phyloP scores from a whole-genome alignment of 2,797 vertebrate species.

The Micrastur ruficollis region DNA sequence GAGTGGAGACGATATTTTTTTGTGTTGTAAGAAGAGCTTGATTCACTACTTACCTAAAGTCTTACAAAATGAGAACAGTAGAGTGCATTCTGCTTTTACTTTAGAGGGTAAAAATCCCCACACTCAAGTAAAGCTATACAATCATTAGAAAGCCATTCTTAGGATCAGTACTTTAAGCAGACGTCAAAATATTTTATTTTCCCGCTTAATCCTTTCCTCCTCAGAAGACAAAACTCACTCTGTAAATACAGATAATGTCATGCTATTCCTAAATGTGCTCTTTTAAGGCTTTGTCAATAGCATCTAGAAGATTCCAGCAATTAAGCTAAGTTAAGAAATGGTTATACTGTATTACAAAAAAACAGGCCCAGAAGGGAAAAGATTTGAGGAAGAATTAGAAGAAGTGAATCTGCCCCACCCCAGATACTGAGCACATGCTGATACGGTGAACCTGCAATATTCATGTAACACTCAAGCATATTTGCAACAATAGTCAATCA shows the following conservation, averaged over 20 bases:
- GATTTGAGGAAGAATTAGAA: not conserved
- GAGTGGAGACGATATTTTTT: not conserved
- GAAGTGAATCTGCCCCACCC: not conserved
- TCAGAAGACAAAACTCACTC: not conserved
- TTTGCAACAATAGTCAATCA: not conserved
- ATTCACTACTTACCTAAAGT: not conserved
- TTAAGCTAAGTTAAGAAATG: not conserved
- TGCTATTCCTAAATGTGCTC: not conserved
- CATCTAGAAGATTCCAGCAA: not conserved
- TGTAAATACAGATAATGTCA: not conserved
- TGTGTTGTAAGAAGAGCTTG: not conserved
- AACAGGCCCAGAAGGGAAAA: not conserved
- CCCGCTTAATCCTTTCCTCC: not conserved
- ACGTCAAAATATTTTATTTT: not conserved
- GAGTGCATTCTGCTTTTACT: not conserved
- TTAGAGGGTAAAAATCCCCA: not conserved
- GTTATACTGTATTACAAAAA: not conserved
- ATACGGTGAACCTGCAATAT: not conserved
- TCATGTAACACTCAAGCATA: not conserved
- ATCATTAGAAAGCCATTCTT: not conserved
- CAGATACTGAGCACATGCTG: not conserved
- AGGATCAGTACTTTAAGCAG: not conserved
- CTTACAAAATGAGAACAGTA: not conserved
- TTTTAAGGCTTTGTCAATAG: not conserved
- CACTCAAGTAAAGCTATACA: not conserved